A percentile compares a stretch with the other conserved stretches of the same genome.
Conservation (phyloP, 2,113 vertebrate genomes). For the Pseudorasbora parva region DNA sequence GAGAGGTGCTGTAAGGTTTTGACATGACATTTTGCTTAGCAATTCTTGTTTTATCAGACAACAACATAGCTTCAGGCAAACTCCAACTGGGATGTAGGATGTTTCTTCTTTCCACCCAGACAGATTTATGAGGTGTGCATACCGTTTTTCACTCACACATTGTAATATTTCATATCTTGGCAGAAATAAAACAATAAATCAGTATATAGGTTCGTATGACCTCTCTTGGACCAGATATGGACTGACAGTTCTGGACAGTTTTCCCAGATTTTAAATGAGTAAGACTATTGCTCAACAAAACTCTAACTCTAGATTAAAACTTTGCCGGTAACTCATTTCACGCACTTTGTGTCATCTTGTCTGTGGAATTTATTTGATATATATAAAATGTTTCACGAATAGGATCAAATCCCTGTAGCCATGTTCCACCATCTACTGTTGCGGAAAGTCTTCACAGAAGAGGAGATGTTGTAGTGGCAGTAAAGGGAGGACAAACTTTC, state of each 20-base stretch:
- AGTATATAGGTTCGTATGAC: background rate
- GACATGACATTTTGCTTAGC: background rate
- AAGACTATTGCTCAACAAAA: background rate
- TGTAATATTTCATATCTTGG: background rate
- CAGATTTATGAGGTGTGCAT: background rate
- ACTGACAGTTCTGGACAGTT: background rate
- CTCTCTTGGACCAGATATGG: background rate
- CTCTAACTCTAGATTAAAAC: background rate
- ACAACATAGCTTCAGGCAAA: background rate
- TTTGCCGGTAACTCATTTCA: background rate
- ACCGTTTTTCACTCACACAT: background rate
- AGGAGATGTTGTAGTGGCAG: background rate
- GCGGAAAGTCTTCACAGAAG: background rate
- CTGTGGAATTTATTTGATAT: background rate
- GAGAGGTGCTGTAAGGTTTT: background rate
- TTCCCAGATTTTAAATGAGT: background rate
- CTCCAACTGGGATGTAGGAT: background rate
- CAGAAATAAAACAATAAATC: background rate
- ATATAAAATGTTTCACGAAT: no score
- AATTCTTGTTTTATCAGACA: background rate
- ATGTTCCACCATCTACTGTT: background rate
- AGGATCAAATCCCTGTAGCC: conserved; percentile 6
- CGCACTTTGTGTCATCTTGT: background rate
- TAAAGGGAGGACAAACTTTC: background rate
- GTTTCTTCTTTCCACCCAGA: background rate